Evolutionary conservation across 1,140 invertebrate genomes (phyloP).

Genomic region (Antheraea pernyi): DNA sequence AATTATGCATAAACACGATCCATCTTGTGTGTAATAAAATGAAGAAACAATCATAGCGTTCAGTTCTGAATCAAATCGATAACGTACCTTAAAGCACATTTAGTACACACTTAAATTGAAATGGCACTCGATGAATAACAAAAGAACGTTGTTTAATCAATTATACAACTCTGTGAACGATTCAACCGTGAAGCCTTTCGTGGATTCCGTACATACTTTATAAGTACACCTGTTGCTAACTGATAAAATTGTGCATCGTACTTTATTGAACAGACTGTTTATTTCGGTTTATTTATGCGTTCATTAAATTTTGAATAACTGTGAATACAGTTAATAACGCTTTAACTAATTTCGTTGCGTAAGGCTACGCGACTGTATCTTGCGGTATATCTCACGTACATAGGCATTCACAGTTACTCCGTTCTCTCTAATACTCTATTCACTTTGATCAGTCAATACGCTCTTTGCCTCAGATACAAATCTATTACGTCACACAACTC

Average conservation of each 20-base stretch:
- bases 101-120: neutral
- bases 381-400: too few relatives aligned
- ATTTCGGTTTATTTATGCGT: too few relatives aligned
- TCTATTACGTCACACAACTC: too few relatives aligned
- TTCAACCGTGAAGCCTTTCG: neutral
- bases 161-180: neutral
- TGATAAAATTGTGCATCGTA: neutral
- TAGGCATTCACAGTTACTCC: too few relatives aligned
- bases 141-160: neutral
- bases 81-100: neutral
- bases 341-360: too few relatives aligned
- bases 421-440: too few relatives aligned
- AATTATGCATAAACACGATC: neutral
- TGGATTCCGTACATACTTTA: neutral
- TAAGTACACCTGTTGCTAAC: neutral
- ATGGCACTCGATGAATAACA: neutral
- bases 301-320: too few relatives aligned
- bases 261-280: too few relatives aligned
- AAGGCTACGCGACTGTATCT: too few relatives aligned
- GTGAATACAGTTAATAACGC: too few relatives aligned
- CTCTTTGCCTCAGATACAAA: too few relatives aligned
- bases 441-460: too few relatives aligned
- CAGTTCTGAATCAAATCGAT: slow-evolving; percentile 1
- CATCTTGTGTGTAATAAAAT: neutral
- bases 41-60: neutral